A percentile compares a stretch with the other conserved stretches of the same genome.
These are phyloP conservation scores for Colletes gigas DNA, from an alignment of 1,140 invertebrate genomes.

Conservation along the genomic window DNA sequence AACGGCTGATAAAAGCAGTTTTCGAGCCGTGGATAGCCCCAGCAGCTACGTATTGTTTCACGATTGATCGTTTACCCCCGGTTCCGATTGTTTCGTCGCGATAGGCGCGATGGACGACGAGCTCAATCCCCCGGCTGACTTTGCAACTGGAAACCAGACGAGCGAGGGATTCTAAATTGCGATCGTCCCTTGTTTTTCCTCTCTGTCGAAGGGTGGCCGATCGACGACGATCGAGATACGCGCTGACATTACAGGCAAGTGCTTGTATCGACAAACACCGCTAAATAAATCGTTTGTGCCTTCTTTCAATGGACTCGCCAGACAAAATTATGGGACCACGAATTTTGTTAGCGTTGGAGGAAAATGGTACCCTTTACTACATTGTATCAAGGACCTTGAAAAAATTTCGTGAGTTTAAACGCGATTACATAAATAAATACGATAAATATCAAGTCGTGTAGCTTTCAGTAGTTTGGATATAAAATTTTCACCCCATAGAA, in stretches of 20 bases:
- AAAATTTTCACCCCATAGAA: too few relatives aligned
- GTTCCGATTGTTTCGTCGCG: slow-evolving; percentile 56
- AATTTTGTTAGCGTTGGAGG: background rate
- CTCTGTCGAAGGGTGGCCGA: background rate
- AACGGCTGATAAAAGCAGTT: slow-evolving; percentile 63
- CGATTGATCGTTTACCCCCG: slow-evolving; percentile 52
- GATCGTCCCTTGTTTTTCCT: slow-evolving; percentile 25
- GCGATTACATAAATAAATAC: too few relatives aligned
- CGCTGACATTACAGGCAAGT: slow-evolving; percentile 10
- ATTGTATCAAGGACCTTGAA: too few relatives aligned
- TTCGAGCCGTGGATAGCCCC: slow-evolving; percentile 31
- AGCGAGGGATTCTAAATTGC: slow-evolving; percentile 33
- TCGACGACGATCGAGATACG: slow-evolving; percentile 12
- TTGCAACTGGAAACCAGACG: slow-evolving; percentile 32
- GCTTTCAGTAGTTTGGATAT: too few relatives aligned
- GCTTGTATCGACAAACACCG: background rate
- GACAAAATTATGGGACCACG: background rate
- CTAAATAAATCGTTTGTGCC: background rate
- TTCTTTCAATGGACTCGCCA: background rate
- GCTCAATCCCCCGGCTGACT: slow-evolving; percentile 7
- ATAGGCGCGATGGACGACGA: slow-evolving; percentile 41
- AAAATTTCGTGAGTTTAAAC: too few relatives aligned
- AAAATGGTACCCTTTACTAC: too few relatives aligned
- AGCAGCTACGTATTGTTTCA: slow-evolving; percentile 52
- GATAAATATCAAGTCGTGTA: too few relatives aligned